Percentiles rank a stretch among this genome's conserved stretches.
phyloP scores from a whole-genome alignment of 2,797 vertebrate genomes.

The Macropus fuliginosus region DNA sequence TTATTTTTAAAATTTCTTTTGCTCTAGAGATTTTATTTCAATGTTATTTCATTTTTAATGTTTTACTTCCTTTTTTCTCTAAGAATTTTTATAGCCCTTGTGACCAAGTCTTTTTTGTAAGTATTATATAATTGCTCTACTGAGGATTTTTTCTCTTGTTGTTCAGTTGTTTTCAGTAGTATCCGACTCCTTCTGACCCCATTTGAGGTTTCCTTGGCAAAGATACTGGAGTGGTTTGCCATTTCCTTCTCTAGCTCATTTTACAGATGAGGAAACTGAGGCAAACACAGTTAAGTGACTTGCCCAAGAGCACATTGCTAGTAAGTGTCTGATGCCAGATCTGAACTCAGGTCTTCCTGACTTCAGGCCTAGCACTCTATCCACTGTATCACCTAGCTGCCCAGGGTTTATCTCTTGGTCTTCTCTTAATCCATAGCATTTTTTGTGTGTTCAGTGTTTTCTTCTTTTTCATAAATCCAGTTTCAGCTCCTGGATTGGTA shows the following conservation, averaged over 20 bases:
- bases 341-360: neutral
- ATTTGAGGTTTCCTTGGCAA: neutral
- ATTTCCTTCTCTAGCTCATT: neutral
- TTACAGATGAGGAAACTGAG: neutral
- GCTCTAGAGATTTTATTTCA: neutral
- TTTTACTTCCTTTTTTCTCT: neutral
- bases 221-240: neutral
- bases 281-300: neutral
- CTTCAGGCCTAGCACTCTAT: neutral
- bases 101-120: neutral
- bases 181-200: neutral
- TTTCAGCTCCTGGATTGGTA: neutral
- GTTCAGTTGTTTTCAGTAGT: neutral
- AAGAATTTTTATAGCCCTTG: neutral
- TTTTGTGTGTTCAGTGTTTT: neutral
- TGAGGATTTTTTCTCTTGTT: neutral
- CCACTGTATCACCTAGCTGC: no score
- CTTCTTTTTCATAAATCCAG: neutral
- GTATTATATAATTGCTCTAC: neutral
- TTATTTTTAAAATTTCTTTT: neutral
- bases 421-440: neutral
- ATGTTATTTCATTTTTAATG: neutral
- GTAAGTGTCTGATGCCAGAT: neutral
- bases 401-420: neutral
- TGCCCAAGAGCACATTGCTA: neutral